Evolutionary conservation across 2,888 invertebrate genomes (phyloP).

Genomic region (Athetis lepigone): DNA sequence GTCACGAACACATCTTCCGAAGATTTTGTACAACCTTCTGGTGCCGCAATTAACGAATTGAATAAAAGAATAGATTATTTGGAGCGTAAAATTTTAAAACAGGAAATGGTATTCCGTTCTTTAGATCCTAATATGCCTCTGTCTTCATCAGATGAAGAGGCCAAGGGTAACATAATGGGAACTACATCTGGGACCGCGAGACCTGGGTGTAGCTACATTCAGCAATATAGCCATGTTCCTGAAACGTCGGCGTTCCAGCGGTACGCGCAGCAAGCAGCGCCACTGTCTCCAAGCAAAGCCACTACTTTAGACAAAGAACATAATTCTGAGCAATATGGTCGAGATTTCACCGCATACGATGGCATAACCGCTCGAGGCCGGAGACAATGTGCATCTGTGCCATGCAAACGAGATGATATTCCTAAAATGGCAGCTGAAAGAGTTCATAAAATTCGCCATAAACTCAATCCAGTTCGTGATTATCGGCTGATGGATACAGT

Average conservation of each 20-base stretch:
- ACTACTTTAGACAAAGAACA: slow-evolving; percentile 85
- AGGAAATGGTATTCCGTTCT: slow-evolving; percentile 84
- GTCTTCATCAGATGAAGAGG: slow-evolving; percentile 82
- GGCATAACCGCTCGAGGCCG: slow-evolving; percentile 85
- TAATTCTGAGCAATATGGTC: slow-evolving; percentile 86
- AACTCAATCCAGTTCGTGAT: slow-evolving; percentile 86
- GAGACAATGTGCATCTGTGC: slow-evolving; percentile 85
- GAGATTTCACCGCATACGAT: slow-evolving; percentile 86
- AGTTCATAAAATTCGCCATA: slow-evolving; percentile 85
- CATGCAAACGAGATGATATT: slow-evolving; percentile 81
- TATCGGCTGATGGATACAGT: slow-evolving; percentile 88
- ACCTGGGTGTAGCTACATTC: slow-evolving; percentile 84
- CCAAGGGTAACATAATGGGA: slow-evolving; percentile 71
- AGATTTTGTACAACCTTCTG: slow-evolving; percentile 64
- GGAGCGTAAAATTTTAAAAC: slow-evolving; percentile 80
- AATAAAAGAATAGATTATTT: slow-evolving; percentile 79
- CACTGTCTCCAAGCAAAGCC: slow-evolving; percentile 81
- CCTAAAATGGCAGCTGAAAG: slow-evolving; percentile 85
- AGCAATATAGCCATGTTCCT: slow-evolving; percentile 86
- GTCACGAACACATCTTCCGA: slow-evolving; percentile 76
- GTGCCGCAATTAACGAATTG: slow-evolving; percentile 71
- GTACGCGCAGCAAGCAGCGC: slow-evolving; percentile 78
- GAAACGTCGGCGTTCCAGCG: slow-evolving; percentile 87
- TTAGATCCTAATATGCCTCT: slow-evolving; percentile 76
- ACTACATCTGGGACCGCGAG: slow-evolving; percentile 68